Base-by-base conservation (phyloP, 1,140 invertebrate species). In the Trissolcus basalis region DNA sequence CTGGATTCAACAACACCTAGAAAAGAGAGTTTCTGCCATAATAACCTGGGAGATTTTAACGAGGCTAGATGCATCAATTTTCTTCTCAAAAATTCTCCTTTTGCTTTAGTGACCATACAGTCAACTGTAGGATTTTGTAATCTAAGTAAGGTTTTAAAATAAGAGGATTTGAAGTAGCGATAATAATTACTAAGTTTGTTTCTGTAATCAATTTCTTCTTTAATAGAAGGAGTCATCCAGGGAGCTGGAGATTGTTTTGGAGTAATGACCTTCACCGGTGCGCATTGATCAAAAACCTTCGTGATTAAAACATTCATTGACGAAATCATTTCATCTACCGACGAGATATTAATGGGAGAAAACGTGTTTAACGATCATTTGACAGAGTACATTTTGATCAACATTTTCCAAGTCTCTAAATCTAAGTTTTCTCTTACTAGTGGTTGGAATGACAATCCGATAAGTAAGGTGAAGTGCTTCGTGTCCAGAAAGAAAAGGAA, bases 161-260 rank as follows among this genome's bases (percentile, higher is more conserved):
- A 43, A 11, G 5, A n/a, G 12, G 39, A 11, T 43, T 43, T 43
- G 11, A 43, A 43, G 3, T 43, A 11, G 6, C 11, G 6, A n/a
- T 9, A 43, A n/a, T 43, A 43, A 43, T 43, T 43, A 5, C 39
- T 6, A n/a, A 43, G 39, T n/a, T 43, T 43, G 12, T 43, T 43
- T 43, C 39, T 43, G 39, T 43, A 43, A 43, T 4, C 11, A 4
- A 43, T 43, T 43, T n/a, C 39, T 4, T 6, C 12, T 43, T 43
- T 43, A n/a, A 43, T 43, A n/a, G 4, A 7, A n/a, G 6, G 6
- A n/a, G 39, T 43, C 4, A 43, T 43, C 39, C 39, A 43, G 5
- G 11, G 39, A 4, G 39, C 5, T 4, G 39, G 6, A 9, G 11
- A n/a, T n/a, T 6, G 5, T 43, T 43, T 43, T 43, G 39, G 33